A percentile compares a stretch with the other conserved stretches of the same genome.
These are phyloP conservation scores for Thryonomys swinderianus DNA, from an alignment of 2,113 vertebrate species.

Conservation along the genomic window DNA sequence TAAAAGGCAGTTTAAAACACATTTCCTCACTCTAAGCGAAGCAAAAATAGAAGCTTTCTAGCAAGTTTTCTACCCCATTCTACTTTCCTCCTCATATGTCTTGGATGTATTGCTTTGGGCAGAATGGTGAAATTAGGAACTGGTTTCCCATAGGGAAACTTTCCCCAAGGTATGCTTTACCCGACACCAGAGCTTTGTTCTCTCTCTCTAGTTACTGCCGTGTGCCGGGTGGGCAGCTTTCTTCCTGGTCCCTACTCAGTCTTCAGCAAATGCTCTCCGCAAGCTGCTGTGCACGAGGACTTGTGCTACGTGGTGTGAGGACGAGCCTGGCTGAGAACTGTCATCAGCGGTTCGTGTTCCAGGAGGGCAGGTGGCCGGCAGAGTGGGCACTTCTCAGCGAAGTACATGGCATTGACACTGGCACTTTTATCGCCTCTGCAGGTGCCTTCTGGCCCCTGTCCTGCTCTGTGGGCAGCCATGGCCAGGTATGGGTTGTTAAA, in stretches of 20 bases:
- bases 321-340: neutral
- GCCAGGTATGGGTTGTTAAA: neutral
- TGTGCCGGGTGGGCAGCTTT: neutral
- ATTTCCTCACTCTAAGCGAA: conserved; percentile 67
- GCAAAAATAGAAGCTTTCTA: conserved; percentile 61
- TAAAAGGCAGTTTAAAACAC: conserved; percentile 60
- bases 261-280: neutral
- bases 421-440: neutral
- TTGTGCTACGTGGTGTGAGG: neutral
- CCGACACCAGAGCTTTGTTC: neutral
- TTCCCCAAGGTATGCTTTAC: neutral
- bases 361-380: neutral
- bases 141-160: conserved; percentile 8
- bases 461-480: too few relatives aligned
- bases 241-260: neutral
- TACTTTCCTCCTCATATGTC: conserved; percentile 58
- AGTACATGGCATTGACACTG: too few relatives aligned
- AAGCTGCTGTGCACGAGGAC: neutral
- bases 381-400: neutral
- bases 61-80: neutral
- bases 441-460: rapidly evolving
- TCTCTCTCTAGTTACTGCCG: neutral
- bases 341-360: neutral
- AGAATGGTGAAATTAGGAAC: conserved; percentile 53
- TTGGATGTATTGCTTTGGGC: conserved; percentile 59